Conservation (phyloP, 2,113 vertebrate species). For the Ptilorrhoa leucosticta region DNA sequence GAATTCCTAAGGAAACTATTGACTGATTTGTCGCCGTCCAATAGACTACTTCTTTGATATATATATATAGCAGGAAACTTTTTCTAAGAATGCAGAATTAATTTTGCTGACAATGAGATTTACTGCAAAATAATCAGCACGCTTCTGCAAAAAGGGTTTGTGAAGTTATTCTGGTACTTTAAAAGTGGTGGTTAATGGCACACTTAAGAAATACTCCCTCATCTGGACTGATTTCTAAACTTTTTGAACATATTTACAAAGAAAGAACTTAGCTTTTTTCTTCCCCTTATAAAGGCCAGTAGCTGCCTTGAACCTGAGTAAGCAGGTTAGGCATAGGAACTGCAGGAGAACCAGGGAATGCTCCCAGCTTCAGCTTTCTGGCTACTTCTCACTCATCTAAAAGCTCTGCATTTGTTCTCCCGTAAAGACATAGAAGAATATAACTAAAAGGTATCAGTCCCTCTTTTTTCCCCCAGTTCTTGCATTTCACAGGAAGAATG, state of each 20-base stretch:
- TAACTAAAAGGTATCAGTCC: background rate
- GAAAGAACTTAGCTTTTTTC: background rate
- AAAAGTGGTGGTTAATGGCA: background rate
- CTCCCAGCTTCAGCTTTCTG: background rate
- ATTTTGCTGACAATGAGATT: background rate
- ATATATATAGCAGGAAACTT: background rate
- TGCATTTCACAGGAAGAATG: background rate
- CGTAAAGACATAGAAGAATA: background rate
- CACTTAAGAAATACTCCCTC: background rate
- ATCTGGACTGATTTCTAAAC: background rate
- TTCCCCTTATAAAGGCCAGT: background rate
- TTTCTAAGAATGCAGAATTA: background rate
- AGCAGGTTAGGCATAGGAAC: background rate
- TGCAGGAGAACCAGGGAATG: background rate
- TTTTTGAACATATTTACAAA: background rate
- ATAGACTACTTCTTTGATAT: background rate
- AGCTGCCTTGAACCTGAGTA: background rate
- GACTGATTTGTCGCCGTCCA: background rate
- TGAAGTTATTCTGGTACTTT: background rate
- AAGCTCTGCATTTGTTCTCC: background rate
- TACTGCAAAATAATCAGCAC: background rate
- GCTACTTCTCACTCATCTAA: accelerated
- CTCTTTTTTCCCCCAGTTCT: background rate
- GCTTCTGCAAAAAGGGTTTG: background rate
- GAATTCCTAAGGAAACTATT: background rate